Evolutionary conservation across 2,113 vertebrate genomes (phyloP).

Genomic region (Tricholaema leucomelas): DNA sequence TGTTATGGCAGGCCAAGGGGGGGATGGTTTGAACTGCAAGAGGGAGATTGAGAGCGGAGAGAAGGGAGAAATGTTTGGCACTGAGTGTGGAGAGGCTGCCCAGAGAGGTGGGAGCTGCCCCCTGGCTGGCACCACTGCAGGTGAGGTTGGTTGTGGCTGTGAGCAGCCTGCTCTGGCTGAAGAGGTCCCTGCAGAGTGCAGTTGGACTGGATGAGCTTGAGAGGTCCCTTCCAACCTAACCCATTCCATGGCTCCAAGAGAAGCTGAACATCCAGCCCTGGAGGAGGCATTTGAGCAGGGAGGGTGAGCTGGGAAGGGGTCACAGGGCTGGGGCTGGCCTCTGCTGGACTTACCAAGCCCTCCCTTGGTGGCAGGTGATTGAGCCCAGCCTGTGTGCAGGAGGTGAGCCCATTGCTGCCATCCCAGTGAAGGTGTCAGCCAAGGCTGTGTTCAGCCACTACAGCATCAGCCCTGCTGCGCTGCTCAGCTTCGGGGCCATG

Average conservation of each 20-base stretch:
- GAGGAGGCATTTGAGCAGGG: not conserved
- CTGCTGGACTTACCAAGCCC: not conserved
- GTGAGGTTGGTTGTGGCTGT: no score
- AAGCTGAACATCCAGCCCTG: not conserved
- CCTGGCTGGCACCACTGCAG: no score
- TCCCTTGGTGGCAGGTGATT: conserved; percentile 75
- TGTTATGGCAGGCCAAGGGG: no score
- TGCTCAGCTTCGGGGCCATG: conserved; percentile 84
- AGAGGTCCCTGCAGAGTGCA: no score
- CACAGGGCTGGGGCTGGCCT: not conserved
- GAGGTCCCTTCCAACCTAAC: not conserved
- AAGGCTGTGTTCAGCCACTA: conserved; percentile 83
- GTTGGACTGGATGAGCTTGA: no score
- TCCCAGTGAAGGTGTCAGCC: conserved; percentile 80
- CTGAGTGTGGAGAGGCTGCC: not conserved
- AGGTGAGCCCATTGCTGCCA: conserved; percentile 74
- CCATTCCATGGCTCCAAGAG: not conserved
- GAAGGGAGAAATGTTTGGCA: not conserved
- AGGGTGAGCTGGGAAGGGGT: not conserved
- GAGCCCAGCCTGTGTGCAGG: conserved; percentile 77
- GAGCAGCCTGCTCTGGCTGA: no score
- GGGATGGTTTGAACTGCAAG: no score
- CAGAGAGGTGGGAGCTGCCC: no score
- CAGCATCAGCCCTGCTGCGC: conserved; percentile 76
- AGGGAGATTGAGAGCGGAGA: no score